A percentile compares a stretch with the other conserved stretches of the same genome.
These are phyloP conservation scores for Fringilla coelebs DNA, from an alignment of 2,797 vertebrate species.

Conservation along the genomic window DNA sequence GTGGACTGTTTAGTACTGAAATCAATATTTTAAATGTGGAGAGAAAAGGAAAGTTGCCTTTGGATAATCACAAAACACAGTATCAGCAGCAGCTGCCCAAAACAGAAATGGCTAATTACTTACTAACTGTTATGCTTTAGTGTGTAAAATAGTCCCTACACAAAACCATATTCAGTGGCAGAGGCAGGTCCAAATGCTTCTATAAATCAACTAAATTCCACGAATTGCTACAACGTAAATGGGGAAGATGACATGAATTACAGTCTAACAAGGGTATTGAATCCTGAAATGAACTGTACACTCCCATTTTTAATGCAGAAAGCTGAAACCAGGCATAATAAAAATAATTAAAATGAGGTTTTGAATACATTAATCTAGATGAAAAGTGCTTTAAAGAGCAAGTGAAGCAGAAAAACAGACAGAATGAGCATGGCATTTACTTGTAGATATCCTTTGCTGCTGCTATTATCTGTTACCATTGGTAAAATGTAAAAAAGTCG, in stretches of 20 bases:
- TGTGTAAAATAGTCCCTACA: background rate
- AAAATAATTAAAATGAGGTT: constrained; percentile 73
- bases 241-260: constrained; percentile 35
- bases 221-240: constrained; percentile 14
- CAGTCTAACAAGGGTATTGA: constrained; percentile 65
- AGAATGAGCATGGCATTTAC: background rate
- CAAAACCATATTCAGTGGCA: background rate
- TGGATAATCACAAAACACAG: background rate
- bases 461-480: constrained; percentile 6
- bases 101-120: constrained; percentile 13
- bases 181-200: background rate
- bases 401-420: constrained; percentile 50
- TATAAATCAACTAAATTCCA: constrained; percentile 47
- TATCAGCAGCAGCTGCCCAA: background rate
- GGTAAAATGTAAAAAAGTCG: background rate
- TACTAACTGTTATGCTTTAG: background rate
- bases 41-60: background rate
- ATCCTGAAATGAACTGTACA: constrained; percentile 73
- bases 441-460: background rate
- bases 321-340: constrained; percentile 65
- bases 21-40: background rate
- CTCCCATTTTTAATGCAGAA: constrained; percentile 71
- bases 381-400: constrained; percentile 50
- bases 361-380: constrained; percentile 57
- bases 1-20: background rate